These are phyloP conservation scores for Doryteuthis pealeii DNA, from an alignment of 1,140 invertebrate genomes.

Conservation along the genomic window DNA sequence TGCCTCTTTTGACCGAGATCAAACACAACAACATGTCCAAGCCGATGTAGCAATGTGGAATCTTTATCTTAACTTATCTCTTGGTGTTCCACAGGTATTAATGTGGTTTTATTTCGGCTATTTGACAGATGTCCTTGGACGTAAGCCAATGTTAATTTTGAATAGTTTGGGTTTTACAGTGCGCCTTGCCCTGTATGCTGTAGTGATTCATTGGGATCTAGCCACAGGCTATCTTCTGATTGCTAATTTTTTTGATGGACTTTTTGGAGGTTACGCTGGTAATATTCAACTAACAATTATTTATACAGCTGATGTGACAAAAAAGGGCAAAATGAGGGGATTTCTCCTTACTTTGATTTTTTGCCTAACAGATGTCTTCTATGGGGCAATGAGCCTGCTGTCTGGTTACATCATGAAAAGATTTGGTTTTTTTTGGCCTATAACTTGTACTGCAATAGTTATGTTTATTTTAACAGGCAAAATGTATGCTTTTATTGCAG, in stretches of 20 bases:
- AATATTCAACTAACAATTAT: slow-evolving; percentile 8
- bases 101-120: slow-evolving; percentile 15
- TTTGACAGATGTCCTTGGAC: slow-evolving; percentile 19
- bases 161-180: slow-evolving; percentile 14
- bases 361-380: slow-evolving; percentile 8
- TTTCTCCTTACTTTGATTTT: slow-evolving; percentile 15
- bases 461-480: slow-evolving; percentile 9
- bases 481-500: slow-evolving; percentile 17
- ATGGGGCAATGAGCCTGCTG: not conserved
- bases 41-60: not conserved
- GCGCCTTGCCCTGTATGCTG: not conserved
- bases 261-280: not conserved
- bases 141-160: slow-evolving; percentile 18
- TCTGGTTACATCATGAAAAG: slow-evolving; percentile 21
- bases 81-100: slow-evolving; percentile 18
- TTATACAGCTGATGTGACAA: slow-evolving; percentile 20
- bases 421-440: slow-evolving; percentile 16
- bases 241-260: slow-evolving; percentile 16
- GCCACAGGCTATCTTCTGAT: slow-evolving; percentile 15
- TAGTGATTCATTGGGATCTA: slow-evolving; percentile 11
- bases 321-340: slow-evolving; percentile 14
- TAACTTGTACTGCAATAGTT: slow-evolving; percentile 9
- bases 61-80: slow-evolving; percentile 12
- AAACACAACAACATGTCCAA: not conserved
- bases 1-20: not conserved